phyloP scores from a whole-genome alignment of 92 coral and sea anemone genomes.

The Paragorgia papillata region DNA sequence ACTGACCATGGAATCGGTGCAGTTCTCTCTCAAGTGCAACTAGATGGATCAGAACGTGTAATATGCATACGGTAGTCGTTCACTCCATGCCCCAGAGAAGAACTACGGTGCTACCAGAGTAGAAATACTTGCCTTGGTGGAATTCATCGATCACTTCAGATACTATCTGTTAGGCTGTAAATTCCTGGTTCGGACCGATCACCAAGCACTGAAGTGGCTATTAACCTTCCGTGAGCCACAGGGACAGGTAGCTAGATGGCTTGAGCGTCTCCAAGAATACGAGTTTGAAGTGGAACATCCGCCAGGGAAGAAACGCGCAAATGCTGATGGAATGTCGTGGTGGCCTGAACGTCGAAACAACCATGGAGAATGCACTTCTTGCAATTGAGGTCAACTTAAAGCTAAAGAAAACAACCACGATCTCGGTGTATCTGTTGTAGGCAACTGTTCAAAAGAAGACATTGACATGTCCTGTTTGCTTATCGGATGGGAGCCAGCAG shows the following conservation, averaged over 20 bases:
- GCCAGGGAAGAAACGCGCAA: slow-evolving; percentile 52
- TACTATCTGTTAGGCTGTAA: slow-evolving; percentile 32
- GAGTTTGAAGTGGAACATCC: slow-evolving; percentile 47
- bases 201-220: slow-evolving; percentile 43
- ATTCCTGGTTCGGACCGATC: slow-evolving; percentile 46
- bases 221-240: slow-evolving; percentile 44
- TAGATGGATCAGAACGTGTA: slow-evolving; percentile 28
- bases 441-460: too few species aligned
- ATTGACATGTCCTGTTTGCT: too few species aligned
- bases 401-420: neutral
- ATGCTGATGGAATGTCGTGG: slow-evolving; percentile 61
- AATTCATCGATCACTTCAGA: slow-evolving; percentile 31
- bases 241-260: slow-evolving; percentile 53
- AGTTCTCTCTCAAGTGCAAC: slow-evolving; percentile 29
- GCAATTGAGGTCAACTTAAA: neutral
- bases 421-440: too few species aligned
- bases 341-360: slow-evolving; percentile 38
- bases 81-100: slow-evolving; percentile 10
- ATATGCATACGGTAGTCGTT: slow-evolving; percentile 38
- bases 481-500: slow-evolving; percentile 36
- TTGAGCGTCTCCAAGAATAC: slow-evolving; percentile 52
- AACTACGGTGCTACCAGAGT: slow-evolving; percentile 13
- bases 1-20: slow-evolving; percentile 17
- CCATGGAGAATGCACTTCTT: slow-evolving; percentile 55
- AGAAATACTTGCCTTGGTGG: slow-evolving; percentile 44